Evolutionary conservation across 2,797 vertebrate genomes (phyloP).

Genomic region (Thunnus albacares): DNA sequence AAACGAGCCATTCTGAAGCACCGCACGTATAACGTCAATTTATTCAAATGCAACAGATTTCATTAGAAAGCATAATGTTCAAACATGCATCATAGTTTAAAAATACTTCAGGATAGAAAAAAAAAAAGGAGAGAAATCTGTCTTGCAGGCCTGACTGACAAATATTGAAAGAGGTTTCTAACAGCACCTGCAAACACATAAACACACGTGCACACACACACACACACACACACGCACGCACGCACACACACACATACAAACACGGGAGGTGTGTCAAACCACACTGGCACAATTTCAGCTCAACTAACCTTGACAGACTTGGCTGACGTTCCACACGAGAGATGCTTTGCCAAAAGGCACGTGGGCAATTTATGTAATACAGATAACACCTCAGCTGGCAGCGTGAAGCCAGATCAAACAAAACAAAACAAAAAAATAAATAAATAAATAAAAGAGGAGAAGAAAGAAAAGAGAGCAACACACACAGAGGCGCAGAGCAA

Average conservation of each 20-base stretch:
- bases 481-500: background rate
- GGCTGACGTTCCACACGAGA: constrained; percentile 45
- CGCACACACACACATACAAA: constrained; percentile 23
- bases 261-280: constrained; percentile 49
- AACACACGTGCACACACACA: constrained; percentile 16
- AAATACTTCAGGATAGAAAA: background rate
- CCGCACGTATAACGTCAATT: background rate
- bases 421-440: constrained; percentile 3
- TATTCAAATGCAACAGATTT: background rate
- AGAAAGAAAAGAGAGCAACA: background rate
- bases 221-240: constrained; percentile 15
- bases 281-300: constrained; percentile 51
- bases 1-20: background rate
- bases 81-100: background rate
- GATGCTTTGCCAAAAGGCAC: constrained; percentile 67
- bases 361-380: constrained; percentile 58
- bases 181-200: background rate
- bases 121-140: background rate
- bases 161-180: constrained; percentile 12
- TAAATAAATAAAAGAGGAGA: background rate
- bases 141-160: constrained; percentile 17
- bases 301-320: constrained; percentile 75
- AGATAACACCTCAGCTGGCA: constrained; percentile 60
- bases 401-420: constrained; percentile 15
- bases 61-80: background rate